Conservation (phyloP, 2,113 vertebrate genomes). For the Aepyceros melampus region DNA sequence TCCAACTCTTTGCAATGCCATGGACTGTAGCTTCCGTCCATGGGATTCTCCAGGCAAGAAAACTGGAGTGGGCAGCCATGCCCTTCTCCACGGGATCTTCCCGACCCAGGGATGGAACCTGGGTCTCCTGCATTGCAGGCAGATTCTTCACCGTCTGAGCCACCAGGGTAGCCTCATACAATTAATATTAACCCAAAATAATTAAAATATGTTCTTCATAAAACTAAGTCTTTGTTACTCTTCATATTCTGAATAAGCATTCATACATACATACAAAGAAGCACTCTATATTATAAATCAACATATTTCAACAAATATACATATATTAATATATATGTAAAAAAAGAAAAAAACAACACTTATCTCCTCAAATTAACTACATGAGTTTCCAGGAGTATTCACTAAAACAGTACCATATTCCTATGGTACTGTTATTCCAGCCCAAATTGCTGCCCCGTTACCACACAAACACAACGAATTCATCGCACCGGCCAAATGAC, state of each 20-base stretch:
- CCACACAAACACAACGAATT: neutral
- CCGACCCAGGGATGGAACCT: fast-evolving
- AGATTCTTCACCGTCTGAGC: neutral
- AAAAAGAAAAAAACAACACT: neutral
- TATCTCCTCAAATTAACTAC: neutral
- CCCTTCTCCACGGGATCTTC: neutral
- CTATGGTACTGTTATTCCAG: no score
- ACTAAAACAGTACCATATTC: neutral
- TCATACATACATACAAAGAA: neutral
- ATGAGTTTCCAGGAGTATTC: neutral
- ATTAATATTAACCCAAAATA: neutral
- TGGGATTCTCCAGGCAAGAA: neutral
- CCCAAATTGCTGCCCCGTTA: neutral
- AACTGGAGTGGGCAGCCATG: neutral
- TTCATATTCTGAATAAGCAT: neutral
- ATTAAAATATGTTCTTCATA: neutral
- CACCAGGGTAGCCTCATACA: neutral
- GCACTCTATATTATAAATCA: neutral
- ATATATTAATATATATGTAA: neutral
- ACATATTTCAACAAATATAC: neutral
- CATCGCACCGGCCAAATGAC: neutral
- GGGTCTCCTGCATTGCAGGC: neutral
- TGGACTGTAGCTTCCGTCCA: neutral
- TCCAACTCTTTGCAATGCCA: neutral
- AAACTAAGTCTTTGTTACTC: neutral